phyloP scores from a whole-genome alignment of 2,888 invertebrate genomes.

The Ichneumoninae sp. region DNA sequence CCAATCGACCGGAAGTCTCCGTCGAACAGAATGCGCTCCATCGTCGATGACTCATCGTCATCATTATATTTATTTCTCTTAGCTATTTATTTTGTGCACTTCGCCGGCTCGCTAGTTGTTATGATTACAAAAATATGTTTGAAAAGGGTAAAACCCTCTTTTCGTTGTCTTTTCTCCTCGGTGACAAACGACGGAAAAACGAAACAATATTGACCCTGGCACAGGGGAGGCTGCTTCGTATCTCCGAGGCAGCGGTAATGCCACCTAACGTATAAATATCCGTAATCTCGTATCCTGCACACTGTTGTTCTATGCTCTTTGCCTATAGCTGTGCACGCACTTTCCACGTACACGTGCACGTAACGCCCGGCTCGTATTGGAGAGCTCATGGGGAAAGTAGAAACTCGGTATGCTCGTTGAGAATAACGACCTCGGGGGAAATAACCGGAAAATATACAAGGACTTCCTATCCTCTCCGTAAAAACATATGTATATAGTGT shows the following conservation, averaged over 20 bases:
- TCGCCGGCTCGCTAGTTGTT: not conserved
- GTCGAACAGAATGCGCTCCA: too few relatives aligned
- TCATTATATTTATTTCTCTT: not conserved
- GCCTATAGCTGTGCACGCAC: not conserved
- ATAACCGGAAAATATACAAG: constrained; percentile 59
- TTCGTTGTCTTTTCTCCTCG: not conserved
- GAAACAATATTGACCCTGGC: constrained; percentile 56
- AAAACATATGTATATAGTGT: not conserved
- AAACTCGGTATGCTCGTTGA: constrained; percentile 45
- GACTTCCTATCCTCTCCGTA: constrained; percentile 34
- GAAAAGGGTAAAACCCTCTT: constrained; percentile 19
- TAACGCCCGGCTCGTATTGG: not conserved
- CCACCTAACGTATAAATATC: constrained; percentile 56
- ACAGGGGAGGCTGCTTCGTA: constrained; percentile 20
- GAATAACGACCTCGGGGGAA: constrained; percentile 59
- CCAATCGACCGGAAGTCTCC: too few relatives aligned
- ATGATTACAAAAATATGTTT: constrained; percentile 30
- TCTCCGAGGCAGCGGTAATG: constrained; percentile 21
- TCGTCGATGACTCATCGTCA: too few relatives aligned
- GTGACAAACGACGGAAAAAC: constrained; percentile 32
- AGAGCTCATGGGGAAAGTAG: not conserved
- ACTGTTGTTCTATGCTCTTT: constrained; percentile 16
- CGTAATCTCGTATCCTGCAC: constrained; percentile 48
- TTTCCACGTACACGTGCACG: constrained; percentile 4
- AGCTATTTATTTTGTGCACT: not conserved